These are phyloP conservation scores for Phrynosoma platyrhinos DNA, from an alignment of 2,113 vertebrate genomes.

Conservation along the genomic window DNA sequence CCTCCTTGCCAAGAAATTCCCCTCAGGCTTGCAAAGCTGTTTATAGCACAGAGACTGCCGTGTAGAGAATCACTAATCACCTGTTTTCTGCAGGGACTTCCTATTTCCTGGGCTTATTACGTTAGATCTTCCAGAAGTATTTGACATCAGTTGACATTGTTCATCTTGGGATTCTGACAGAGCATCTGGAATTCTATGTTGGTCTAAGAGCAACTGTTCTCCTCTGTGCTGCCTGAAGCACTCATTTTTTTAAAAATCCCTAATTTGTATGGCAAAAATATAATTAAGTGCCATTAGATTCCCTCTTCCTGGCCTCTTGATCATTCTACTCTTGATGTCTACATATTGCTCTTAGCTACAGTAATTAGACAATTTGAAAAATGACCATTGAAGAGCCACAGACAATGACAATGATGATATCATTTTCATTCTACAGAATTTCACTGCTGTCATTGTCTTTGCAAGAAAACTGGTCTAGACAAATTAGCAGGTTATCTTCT, in stretches of 20 bases:
- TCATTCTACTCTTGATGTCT: conserved; percentile 42
- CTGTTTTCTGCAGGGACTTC: conserved; percentile 55
- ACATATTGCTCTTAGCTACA: conserved; percentile 39
- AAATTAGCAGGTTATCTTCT: conserved; percentile 18
- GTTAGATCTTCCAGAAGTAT: conserved; percentile 56
- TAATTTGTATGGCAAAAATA: conserved; percentile 60
- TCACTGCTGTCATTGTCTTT: not conserved
- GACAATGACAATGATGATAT: conserved; percentile 14
- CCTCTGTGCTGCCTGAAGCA: conserved; percentile 58
- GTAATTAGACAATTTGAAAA: conserved; percentile 54
- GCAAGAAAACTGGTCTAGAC: not conserved
- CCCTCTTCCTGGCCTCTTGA: conserved; percentile 24
- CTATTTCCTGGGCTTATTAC: conserved; percentile 39
- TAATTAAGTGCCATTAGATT: conserved; percentile 40
- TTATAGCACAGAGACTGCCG: conserved; percentile 19
- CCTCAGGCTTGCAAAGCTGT: conserved; percentile 40
- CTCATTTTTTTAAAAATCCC: conserved; percentile 64
- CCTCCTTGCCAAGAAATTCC: conserved; percentile 24
- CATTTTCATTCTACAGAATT: not conserved
- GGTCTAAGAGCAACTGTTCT: conserved; percentile 48
- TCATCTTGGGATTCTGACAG: conserved; percentile 56
- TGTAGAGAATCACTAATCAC: conserved; percentile 50
- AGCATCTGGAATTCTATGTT: conserved; percentile 70
- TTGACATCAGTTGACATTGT: conserved; percentile 66
- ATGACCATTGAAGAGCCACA: conserved; percentile 23